These are phyloP conservation scores for Rhagonycha lutea DNA, from an alignment of 2,888 invertebrate genomes.

Conservation along the genomic window DNA sequence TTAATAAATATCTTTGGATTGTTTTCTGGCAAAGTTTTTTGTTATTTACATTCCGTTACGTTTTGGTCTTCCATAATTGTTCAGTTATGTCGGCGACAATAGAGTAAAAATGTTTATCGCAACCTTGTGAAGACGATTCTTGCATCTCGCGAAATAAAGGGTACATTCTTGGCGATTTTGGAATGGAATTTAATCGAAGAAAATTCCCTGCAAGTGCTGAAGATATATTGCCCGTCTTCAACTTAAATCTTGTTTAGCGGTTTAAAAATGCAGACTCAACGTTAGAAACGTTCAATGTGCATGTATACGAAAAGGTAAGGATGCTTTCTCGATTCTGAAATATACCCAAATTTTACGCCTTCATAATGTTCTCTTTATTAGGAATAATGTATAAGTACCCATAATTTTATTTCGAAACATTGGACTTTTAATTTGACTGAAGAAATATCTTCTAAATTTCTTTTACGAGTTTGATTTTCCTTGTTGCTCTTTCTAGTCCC, in stretches of 20 bases:
- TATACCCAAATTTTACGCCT: not conserved
- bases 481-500: too few relatives aligned
- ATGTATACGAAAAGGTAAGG: not conserved
- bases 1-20: not conserved
- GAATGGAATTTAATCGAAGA: constrained; percentile 33
- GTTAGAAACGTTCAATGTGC: not conserved
- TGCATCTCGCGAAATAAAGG: constrained; percentile 39
- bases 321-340: not conserved
- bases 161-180: constrained; percentile 45
- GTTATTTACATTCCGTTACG: not conserved
- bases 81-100: constrained; percentile 43
- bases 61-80: constrained; percentile 46
- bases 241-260: constrained; percentile 5
- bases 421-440: not conserved
- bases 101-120: constrained; percentile 37
- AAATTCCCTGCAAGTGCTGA: constrained; percentile 23
- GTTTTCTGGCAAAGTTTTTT: not conserved
- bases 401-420: not conserved
- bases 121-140: constrained; percentile 24
- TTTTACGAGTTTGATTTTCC: too few relatives aligned
- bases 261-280: not conserved
- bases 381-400: not conserved
- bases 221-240: constrained; percentile 31
- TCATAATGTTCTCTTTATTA: not conserved
- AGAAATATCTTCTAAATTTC: not conserved